Evolutionary conservation across 2,888 invertebrate genomes (phyloP).

Genomic region (Cacoxenus indagator): DNA sequence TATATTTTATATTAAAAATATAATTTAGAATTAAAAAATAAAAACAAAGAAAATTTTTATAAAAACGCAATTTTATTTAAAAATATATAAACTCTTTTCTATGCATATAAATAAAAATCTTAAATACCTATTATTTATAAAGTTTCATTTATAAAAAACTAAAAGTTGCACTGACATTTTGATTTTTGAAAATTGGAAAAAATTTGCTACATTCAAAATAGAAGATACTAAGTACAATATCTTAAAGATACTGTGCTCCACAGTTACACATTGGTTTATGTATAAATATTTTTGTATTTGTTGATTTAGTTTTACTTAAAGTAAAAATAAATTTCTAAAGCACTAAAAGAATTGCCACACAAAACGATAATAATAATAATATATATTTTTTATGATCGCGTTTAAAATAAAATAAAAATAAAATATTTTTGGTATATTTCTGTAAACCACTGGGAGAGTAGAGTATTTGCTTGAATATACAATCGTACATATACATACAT

Average conservation of each 20-base stretch:
- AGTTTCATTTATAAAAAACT: conserved; percentile 47
- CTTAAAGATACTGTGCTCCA: conserved; percentile 45
- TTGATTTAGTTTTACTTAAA: conserved; percentile 53
- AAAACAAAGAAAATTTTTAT: conserved; percentile 34
- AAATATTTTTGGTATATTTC: conserved; percentile 63
- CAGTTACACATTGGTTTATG: neutral
- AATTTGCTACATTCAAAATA: conserved; percentile 58
- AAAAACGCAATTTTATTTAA: conserved; percentile 57
- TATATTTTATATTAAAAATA: neutral
- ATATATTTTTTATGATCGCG: conserved; percentile 7
- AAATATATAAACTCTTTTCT: conserved; percentile 56
- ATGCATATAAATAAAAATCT: conserved; percentile 57
- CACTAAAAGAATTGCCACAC: conserved; percentile 69
- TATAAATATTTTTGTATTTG: conserved; percentile 14
- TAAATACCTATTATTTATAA: conserved; percentile 55
- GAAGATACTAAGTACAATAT: conserved; percentile 31
- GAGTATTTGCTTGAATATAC: conserved; percentile 40
- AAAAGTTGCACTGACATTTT: conserved; percentile 44
- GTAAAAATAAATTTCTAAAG: conserved; percentile 57
- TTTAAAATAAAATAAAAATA: conserved; percentile 44
- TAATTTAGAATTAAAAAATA: conserved; percentile 19
- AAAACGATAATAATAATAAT: conserved; percentile 25
- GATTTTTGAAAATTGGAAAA: conserved; percentile 32
- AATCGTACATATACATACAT: conserved; percentile 36
- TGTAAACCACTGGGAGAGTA: conserved; percentile 56